Base-by-base conservation (phyloP, 1,140 invertebrate species). In the Paramacrobiotus metropolitanus region DNA sequence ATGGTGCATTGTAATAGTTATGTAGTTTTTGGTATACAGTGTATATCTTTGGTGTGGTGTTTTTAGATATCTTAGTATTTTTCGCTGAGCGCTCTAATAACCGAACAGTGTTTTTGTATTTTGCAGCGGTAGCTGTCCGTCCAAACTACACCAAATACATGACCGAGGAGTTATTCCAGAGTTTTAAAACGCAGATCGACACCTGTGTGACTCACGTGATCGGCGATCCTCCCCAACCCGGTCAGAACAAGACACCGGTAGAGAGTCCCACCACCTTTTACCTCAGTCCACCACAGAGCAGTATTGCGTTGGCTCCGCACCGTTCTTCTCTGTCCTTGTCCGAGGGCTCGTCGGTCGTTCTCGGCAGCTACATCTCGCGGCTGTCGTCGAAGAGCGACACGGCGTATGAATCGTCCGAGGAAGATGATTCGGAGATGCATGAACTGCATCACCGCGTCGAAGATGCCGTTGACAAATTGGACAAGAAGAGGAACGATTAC, bases 71-170 rank as follows among this genome's bases (percentile, higher is more conserved):
- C n/a, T n/a, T n/a, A n/a, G n/a, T n/a, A n/a, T n/a, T n/a, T n/a
- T n/a, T n/a, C n/a, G n/a, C n/a, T n/a, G n/a, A n/a, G n/a, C n/a
- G n/a, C n/a, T n/a, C n/a, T n/a, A n/a, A n/a, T n/a, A n/a, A n/a
- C n/a, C n/a, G n/a, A n/a, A n/a, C n/a, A n/a, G n/a, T n/a, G n/a
- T n/a, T n/a, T n/a, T n/a, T n/a, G n/a, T n/a, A n/a, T n/a, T n/a
- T n/a, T n/a, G n/a, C n/a, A n/a, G n/a, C 84, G 65, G 75, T 81
- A 30, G 83, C 85, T 0, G 87, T 84, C 67, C 84, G 89, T 66
- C 85, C 86, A 0, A 77, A 80, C 44, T 82, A 86, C 66, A 84
- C 86, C 0, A 79, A 78, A 64, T 78, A 81, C 70, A 70, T 90
- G 30, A 78, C 77, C 18, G 82, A 88, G 45, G 71, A 78, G 24